Base-by-base conservation (phyloP, 1,140 invertebrate genomes). In the Archegozetes longisetosus region DNA sequence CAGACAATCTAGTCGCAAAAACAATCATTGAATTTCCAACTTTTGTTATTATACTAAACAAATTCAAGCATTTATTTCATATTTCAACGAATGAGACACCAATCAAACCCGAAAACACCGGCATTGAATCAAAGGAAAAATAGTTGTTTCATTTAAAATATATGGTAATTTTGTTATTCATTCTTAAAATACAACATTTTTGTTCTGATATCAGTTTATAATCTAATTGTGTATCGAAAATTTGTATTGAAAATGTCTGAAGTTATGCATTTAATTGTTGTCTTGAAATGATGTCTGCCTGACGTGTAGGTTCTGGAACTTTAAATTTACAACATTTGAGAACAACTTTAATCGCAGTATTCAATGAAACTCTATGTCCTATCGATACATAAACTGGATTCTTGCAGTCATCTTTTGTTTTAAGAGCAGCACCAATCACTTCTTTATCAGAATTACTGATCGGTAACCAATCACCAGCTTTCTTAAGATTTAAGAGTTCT, bases 311-410 rank as follows among this genome's bases (percentile, higher is more conserved):
- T 63, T 76, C 74, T n/a, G 75, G 74, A 60, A 76, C 68, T 32
- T 74, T 65, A 62, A 69, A 72, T 63, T 70, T 69, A 49, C 68
- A 71, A 60, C 70, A 73, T 40, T 62, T 56, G 28, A 71, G 61
- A 3, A 75, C 74, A 13, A 75, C 62, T 60, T 63, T 64, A 20
- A 68, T 64, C 17, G 74, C 72, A 9, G 72, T 72, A 12, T 71
- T 67, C 56, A 76, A 63, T 53, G 68, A 69, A 27, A 76, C 72
- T 62, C 68, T 69, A 61, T 76, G 73, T 49, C 75, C 75, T 24
- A 72, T 65, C 17, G 74, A 75, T 27, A 77, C 64, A 59, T 73
- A 77, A 14, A 77, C 63, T 3, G 75, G 75, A 61, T 75, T 76
- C 52, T 62, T 63, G 24, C 60, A 46, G 12, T 62, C 52, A 23